Evolutionary conservation across 2,113 vertebrate species (phyloP).

Genomic region (Psephotus haematonotus): DNA sequence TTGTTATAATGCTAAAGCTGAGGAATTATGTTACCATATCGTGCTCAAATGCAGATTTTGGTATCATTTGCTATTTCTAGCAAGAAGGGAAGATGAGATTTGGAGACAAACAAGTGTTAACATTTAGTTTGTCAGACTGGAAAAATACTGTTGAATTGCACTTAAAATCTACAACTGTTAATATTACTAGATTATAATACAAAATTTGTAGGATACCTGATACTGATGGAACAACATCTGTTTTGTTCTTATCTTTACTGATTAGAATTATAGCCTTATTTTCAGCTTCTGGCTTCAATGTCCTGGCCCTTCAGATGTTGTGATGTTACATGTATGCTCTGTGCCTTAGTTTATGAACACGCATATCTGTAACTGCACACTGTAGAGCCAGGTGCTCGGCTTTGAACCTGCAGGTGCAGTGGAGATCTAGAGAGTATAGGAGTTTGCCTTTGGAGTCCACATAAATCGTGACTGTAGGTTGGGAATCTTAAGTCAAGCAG

Average conservation of each 20-base stretch:
- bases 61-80: background rate
- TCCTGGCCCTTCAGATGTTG: background rate
- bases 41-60: background rate
- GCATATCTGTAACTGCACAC: background rate
- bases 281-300: background rate
- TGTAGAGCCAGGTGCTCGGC: background rate
- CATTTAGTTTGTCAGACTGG: background rate
- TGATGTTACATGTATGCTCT: background rate
- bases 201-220: background rate
- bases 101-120: background rate
- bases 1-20: background rate
- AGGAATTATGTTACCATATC: background rate
- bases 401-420: background rate
- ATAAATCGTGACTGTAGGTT: accelerated
- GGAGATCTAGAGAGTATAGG: background rate
- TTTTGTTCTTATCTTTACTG: background rate
- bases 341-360: background rate
- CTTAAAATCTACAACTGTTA: background rate
- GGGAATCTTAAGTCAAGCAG: background rate
- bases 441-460: background rate
- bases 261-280: background rate
- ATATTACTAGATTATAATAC: background rate
- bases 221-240: background rate
- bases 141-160: background rate
- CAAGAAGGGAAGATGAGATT: background rate